These are phyloP conservation scores for Ectropis crepuscularia DNA, from an alignment of 2,888 invertebrate genomes.

Conservation along the genomic window DNA sequence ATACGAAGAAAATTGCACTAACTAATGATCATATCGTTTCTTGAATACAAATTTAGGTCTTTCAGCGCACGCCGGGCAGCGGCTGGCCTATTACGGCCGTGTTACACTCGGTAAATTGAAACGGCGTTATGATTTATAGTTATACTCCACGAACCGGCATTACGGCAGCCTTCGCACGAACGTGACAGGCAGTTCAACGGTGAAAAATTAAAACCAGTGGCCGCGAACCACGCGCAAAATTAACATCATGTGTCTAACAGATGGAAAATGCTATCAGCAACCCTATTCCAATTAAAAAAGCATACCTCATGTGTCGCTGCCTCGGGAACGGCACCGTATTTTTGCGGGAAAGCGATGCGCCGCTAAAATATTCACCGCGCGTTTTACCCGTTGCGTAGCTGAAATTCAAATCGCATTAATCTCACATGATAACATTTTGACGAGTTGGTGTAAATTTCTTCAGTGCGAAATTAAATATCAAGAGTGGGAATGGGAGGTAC, in stretches of 20 bases:
- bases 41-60: conserved; percentile 81
- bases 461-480: conserved; percentile 58
- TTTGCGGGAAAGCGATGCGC: conserved; percentile 37
- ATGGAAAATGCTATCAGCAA: conserved; percentile 38
- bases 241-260: conserved; percentile 41
- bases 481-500: conserved; percentile 53
- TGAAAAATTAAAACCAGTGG: conserved; percentile 37
- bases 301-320: conserved; percentile 30
- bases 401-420: conserved; percentile 54
- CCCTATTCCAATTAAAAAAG: conserved; percentile 35
- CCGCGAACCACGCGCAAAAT: conserved; percentile 39
- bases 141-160: conserved; percentile 73
- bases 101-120: conserved; percentile 79
- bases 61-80: conserved; percentile 68
- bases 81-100: conserved; percentile 71
- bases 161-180: conserved; percentile 70
- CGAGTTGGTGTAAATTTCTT: conserved; percentile 61
- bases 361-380: conserved; percentile 50
- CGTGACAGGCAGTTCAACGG: conserved; percentile 72
- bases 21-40: conserved; percentile 80
- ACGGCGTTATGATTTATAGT: conserved; percentile 80
- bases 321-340: conserved; percentile 30
- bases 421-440: conserved; percentile 60
- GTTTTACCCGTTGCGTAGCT: conserved; percentile 38
- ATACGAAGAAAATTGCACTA: conserved; percentile 81